A percentile compares a stretch with the other conserved stretches of the same genome.
phyloP scores from a whole-genome alignment of 2,888 invertebrate species.

The Apamea monoglypha region DNA sequence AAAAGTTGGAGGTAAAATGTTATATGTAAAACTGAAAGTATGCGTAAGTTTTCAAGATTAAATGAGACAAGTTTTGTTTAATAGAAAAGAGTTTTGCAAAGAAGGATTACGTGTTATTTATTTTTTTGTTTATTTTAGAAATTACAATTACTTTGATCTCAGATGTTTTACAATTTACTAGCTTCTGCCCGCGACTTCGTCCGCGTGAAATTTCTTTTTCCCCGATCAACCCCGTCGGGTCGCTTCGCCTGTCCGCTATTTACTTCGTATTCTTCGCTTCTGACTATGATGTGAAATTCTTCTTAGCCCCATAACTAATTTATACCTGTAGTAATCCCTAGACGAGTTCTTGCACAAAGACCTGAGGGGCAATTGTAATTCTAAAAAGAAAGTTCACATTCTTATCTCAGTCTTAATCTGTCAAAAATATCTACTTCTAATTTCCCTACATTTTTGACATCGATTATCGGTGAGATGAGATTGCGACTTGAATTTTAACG shows the following conservation, averaged over 20 bases:
- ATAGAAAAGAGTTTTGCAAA: not conserved
- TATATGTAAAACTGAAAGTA: not conserved
- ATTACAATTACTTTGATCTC: not conserved
- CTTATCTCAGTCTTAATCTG: too few species aligned
- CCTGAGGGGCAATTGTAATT: not conserved
- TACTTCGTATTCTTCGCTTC: too few species aligned
- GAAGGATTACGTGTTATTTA: not conserved
- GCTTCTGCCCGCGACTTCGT: too few species aligned
- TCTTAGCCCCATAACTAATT: not conserved
- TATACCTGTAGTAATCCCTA: not conserved
- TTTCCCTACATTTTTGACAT: not conserved
- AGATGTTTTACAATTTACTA: not conserved
- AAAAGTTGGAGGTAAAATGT: constrained; percentile 2
- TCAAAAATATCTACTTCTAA: not conserved
- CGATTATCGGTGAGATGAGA: not conserved
- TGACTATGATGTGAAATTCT: too few species aligned
- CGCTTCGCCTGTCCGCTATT: too few species aligned
- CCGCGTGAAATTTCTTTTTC: too few species aligned
- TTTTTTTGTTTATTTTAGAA: not conserved
- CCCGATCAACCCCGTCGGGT: too few species aligned
- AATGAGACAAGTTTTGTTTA: not conserved
- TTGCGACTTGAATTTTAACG: not conserved
- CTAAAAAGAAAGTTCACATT: too few species aligned
- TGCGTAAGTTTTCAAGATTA: not conserved
- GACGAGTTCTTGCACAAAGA: not conserved